These are phyloP conservation scores for Cichladusa arquata DNA, from an alignment of 2,113 vertebrate species.

Conservation along the genomic window DNA sequence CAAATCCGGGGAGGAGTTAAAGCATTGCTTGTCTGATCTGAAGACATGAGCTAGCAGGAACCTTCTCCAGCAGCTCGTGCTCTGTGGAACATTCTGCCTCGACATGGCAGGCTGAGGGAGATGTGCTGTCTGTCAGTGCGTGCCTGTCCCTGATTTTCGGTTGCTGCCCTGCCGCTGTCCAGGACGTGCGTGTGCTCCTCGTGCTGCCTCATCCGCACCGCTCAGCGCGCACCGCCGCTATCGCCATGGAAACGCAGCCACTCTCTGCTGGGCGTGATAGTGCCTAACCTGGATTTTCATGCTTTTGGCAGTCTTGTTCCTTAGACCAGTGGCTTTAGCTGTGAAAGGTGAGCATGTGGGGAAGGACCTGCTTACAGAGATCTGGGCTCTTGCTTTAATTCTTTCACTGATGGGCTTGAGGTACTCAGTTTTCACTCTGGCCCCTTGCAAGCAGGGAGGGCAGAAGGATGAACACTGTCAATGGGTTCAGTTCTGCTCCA, in stretches of 20 bases:
- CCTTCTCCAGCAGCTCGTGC: background rate
- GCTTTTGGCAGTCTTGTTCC: background rate
- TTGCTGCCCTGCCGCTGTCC: background rate
- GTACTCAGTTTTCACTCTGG: background rate
- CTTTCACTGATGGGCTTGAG: background rate
- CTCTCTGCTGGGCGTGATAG: background rate
- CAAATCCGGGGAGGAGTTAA: slow-evolving; percentile 48
- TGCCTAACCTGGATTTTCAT: background rate
- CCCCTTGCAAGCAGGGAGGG: background rate
- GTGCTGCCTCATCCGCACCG: background rate
- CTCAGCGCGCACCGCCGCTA: background rate
- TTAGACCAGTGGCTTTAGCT: slow-evolving; percentile 9
- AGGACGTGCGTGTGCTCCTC: background rate
- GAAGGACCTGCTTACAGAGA: background rate
- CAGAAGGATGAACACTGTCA: background rate
- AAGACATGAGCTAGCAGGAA: background rate
- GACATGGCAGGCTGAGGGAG: background rate
- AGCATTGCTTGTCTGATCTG: background rate
- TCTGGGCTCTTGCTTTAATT: background rate
- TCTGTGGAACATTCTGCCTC: background rate
- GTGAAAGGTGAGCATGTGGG: slow-evolving; percentile 29
- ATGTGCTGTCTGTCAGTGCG: rapidly evolving
- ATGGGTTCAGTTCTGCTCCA: background rate
- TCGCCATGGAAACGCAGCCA: slow-evolving; percentile 54
- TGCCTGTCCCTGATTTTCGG: background rate